Conservation (phyloP, 2,113 vertebrate species). For the Percopsis transmontana region DNA sequence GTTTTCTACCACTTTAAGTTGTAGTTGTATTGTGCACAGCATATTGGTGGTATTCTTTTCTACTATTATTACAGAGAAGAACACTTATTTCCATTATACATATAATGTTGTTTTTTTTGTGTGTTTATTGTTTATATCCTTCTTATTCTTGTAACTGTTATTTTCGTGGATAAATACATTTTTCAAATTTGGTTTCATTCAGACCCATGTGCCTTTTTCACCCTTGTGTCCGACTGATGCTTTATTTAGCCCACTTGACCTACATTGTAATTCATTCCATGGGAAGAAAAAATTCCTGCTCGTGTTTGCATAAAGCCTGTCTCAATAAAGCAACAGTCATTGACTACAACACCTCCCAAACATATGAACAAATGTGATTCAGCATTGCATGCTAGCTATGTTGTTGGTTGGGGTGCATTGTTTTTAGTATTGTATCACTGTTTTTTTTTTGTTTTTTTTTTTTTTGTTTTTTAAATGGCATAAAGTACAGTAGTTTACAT, state of each 20-base stretch:
- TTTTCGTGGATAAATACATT: slow-evolving; percentile 38
- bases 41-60: slow-evolving; percentile 17
- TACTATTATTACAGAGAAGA: slow-evolving; percentile 34
- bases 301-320: slow-evolving; percentile 33
- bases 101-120: slow-evolving; percentile 30
- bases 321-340: slow-evolving; percentile 34
- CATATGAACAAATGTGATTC: slow-evolving; percentile 31
- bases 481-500: slow-evolving; percentile 17
- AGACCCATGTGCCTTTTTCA: slow-evolving; percentile 41
- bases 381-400: slow-evolving; percentile 57
- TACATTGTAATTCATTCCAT: slow-evolving; percentile 43
- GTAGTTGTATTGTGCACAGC: slow-evolving; percentile 25
- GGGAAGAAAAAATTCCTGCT: slow-evolving; percentile 23
- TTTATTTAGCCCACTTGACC: slow-evolving; percentile 42
- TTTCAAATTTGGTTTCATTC: slow-evolving; percentile 25
- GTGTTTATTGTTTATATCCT: slow-evolving; percentile 36
- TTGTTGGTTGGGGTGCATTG: slow-evolving; percentile 36
- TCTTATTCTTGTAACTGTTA: slow-evolving; percentile 30
- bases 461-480: slow-evolving; percentile 30
- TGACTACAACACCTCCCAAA: slow-evolving; percentile 19
- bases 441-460: slow-evolving; percentile 1
- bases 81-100: slow-evolving; percentile 56
- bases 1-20: background rate
- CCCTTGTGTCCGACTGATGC: slow-evolving; percentile 27
- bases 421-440: slow-evolving; percentile 51